These are phyloP conservation scores for Dasysyrphus albostriatus DNA, from an alignment of 2,888 invertebrate species.

Conservation along the genomic window DNA sequence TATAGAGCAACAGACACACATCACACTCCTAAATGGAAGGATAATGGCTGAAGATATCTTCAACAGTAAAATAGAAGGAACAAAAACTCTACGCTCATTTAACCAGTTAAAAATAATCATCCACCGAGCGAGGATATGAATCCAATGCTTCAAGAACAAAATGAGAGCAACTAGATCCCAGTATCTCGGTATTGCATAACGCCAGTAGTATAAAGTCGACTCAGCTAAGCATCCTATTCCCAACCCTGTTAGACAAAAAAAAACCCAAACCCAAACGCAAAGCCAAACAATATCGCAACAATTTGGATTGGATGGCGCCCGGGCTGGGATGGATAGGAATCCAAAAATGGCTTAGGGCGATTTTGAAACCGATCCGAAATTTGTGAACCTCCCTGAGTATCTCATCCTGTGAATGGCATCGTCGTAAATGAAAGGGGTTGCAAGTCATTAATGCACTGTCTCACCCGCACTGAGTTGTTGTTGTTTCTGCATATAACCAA, in stretches of 20 bases:
- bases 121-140: constrained; percentile 30
- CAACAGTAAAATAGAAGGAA: constrained; percentile 12
- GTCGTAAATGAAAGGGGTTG: constrained; percentile 70
- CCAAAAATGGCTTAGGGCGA: constrained; percentile 73
- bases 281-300: constrained; percentile 46
- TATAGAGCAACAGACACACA: constrained; percentile 57
- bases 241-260: constrained; percentile 42
- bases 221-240: constrained; percentile 52
- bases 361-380: constrained; percentile 73
- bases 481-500: constrained; percentile 3
- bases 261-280: neutral
- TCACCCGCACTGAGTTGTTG: constrained; percentile 62
- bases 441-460: constrained; percentile 76
- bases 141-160: constrained; percentile 49
- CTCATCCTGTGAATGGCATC: constrained; percentile 43
- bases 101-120: constrained; percentile 76
- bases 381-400: constrained; percentile 67
- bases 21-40: constrained; percentile 46
- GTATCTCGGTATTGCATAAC: constrained; percentile 69
- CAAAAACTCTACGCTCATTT: constrained; percentile 70
- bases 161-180: constrained; percentile 63
- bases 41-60: constrained; percentile 69
- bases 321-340: constrained; percentile 66
- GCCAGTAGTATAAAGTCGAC: constrained; percentile 33
- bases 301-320: constrained; percentile 60